Evolutionary conservation across 1,140 invertebrate species (phyloP), one percentile per base, ranked within the genome.

Genomic region (Zeugodacus cucurbitae): DNA sequence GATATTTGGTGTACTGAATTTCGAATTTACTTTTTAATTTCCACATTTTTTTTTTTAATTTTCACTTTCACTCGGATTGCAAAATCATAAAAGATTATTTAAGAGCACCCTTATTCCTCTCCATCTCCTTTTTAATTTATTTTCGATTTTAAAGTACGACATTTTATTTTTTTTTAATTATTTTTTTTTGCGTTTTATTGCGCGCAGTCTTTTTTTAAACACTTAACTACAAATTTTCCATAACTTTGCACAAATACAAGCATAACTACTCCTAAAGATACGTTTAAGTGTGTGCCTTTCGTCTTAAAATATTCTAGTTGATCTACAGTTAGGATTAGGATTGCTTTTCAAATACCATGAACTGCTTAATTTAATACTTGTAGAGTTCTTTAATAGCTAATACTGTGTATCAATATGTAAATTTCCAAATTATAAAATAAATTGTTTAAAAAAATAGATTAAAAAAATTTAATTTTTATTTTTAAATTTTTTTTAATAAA

Each of bases 201-300:
- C 91, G 92, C 91, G 90, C 91, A 92, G 91, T 92, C 91, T 92
- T 92, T 92, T 92, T 90, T 91, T 91, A n/a, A 87, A 44, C 59
- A 64, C n/a, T 86, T 67, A 62, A 74, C 86, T 78, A 54, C 20
- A 29, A 48, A 91, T 89, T 89, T 89, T 90, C 48, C 48, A 54
- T 85, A 90, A 89, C 89, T 82, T 82, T 82, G 48, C 64, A 67
- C 14, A 32, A 32, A n/a, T 48, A 44, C 20, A 48, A 54, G 48
- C 48, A 0, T 54, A 17, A 54, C 11, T 54, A 3, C 3, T 4
- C 14, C 1, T 54, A 54, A 2, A 82, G 7, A 82, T 7, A 82
- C 17, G 48, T 2, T 26, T 62, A 62, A n/a, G 26, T 10, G 26
- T 8, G 26, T 11, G 0, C n/a, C 3, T n/a, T 62, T 62, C 58